Base-by-base conservation (phyloP, 2,113 vertebrate species). In the Leptosomus discolor region DNA sequence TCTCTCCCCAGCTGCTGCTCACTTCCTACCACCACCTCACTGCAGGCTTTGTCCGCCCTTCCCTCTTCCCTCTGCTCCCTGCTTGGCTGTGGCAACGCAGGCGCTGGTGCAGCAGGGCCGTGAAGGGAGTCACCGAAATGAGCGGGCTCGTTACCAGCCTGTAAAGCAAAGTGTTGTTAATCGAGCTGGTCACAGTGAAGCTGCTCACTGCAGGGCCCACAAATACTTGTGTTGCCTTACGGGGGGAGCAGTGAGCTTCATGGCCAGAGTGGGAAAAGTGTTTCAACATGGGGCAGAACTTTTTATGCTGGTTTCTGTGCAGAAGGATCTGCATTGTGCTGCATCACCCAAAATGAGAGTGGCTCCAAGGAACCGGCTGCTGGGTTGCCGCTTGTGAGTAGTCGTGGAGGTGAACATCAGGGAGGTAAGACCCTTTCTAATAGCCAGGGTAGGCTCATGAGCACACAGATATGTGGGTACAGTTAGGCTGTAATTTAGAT, bases 121-220 rank as follows among this genome's bases (percentile, higher is more conserved):
- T 3, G 41, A 8, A 21, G 24, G 17, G 46, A 26, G 12, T 13
- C 20, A 14, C 1, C 2, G 48, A 14, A 9, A 26, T 0, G 4
- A 24, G 20, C 0, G 2, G 37, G 20, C 30, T 46, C 0, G 0
- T 19, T 3, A 23, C 23, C 8, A 17, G 22, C 6, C 61, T 61
- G 51, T 4, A 14, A 58, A 54, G 27, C 16, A 20, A 7, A 4
- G 2, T 26, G 12, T 43, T 17, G 20, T 30, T 36, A 34, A 16
- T 3, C 15, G 34, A 46, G 50, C 11, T 24, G 43, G 27, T 36
- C 43, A 36, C 51, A 34, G 26, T 15, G 29, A 43, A 34, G 37
- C 51, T 45, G 26, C 36, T 64, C 11, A 3, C n/a, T 24, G 43
- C 78, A 23, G 34, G 51, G 37, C 27, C 34, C 39, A 29, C 23